Percentiles rank a stretch among this genome's conserved stretches.
phyloP scores from a whole-genome alignment of 2,888 invertebrate species.

The Malthinus seriepunctatus region DNA sequence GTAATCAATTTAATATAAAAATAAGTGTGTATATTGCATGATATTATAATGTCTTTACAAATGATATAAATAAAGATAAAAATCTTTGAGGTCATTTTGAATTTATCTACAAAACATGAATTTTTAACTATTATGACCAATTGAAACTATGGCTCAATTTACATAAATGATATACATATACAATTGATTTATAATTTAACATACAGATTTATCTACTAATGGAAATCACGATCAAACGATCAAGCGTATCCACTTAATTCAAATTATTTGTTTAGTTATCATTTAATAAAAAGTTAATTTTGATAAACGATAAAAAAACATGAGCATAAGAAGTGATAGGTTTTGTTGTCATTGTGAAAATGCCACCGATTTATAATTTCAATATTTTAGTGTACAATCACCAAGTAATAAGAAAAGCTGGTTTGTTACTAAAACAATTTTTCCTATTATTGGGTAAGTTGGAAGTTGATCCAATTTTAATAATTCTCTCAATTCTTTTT shows the following conservation, averaged over 20 bases:
- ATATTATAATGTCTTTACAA: background rate
- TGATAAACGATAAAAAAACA: constrained; percentile 6
- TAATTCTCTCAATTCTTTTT: no score
- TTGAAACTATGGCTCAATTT: no score
- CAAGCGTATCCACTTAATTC: no score
- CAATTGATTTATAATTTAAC: no score
- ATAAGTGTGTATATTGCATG: background rate
- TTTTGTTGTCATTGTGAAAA: background rate
- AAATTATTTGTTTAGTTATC: background rate
- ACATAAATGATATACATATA: no score
- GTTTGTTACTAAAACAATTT: background rate
- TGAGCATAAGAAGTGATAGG: constrained; percentile 1
- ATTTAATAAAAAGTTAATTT: constrained; percentile 3
- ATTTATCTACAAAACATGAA: constrained; percentile 1
- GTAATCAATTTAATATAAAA: background rate
- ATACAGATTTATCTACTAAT: no score
- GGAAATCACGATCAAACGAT: no score
- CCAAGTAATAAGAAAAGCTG: background rate
- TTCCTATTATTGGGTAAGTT: no score
- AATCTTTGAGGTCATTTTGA: background rate
- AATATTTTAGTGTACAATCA: no score
- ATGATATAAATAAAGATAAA: background rate
- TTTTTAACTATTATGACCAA: background rate
- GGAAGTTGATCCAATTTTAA: no score
- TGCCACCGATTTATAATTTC: no score